Evolutionary conservation across 2,797 vertebrate species (phyloP).

Genomic region (Pyrrhura leucotis): DNA sequence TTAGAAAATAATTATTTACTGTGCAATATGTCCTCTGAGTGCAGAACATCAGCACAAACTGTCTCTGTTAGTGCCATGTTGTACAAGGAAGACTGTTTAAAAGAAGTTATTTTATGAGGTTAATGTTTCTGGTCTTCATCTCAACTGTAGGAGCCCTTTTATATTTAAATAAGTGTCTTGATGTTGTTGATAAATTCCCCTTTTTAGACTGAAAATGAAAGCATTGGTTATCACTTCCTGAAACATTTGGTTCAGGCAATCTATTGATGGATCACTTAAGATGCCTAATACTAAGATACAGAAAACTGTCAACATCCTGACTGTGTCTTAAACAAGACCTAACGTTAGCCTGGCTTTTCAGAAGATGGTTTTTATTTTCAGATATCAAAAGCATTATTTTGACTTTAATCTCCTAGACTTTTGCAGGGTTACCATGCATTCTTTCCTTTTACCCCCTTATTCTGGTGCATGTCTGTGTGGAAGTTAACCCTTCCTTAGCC

Average conservation of each 20-base stretch:
- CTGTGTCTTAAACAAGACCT: background rate
- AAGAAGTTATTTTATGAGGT: background rate
- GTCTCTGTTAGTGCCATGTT: background rate
- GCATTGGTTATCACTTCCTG: background rate
- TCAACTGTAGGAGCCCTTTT: background rate
- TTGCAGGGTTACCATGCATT: background rate
- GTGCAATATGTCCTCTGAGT: background rate
- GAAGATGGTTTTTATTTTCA: background rate
- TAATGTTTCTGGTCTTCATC: background rate
- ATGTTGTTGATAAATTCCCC: background rate
- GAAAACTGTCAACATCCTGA: background rate
- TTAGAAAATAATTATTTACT: background rate
- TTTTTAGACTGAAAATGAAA: background rate
- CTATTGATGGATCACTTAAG: background rate
- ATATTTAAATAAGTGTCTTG: background rate
- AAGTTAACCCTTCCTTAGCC: background rate
- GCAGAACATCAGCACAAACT: background rate
- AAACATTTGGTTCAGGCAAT: background rate
- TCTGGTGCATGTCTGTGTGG: accelerated
- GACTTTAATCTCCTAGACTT: background rate
- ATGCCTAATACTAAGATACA: background rate
- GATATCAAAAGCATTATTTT: background rate
- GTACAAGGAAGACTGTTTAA: background rate
- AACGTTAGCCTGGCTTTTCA: background rate
- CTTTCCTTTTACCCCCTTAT: accelerated